A percentile compares a stretch with the other conserved stretches of the same genome.
phyloP scores from a whole-genome alignment of 2,113 vertebrate species.

The Oryzias celebensis region DNA sequence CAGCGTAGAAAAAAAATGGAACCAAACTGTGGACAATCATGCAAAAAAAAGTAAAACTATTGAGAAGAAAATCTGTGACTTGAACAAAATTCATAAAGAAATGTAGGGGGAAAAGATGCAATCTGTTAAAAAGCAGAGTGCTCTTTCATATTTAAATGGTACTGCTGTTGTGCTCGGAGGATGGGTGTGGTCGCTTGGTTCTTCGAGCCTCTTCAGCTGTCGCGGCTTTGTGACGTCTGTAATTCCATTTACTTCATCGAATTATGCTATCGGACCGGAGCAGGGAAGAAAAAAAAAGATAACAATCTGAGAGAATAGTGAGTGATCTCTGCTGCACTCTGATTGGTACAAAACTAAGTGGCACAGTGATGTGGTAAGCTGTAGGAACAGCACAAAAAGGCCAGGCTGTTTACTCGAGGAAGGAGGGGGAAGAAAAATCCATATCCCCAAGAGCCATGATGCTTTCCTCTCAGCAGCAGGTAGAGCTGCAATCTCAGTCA shows the following conservation, averaged over 20 bases:
- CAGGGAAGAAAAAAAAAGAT: constrained; percentile 41
- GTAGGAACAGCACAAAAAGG: constrained; percentile 58
- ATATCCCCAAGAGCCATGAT: constrained; percentile 63
- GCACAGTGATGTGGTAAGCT: constrained; percentile 30
- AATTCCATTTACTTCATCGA: constrained; percentile 51
- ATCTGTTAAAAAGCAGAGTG: constrained; percentile 64
- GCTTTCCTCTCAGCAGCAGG: constrained; percentile 74
- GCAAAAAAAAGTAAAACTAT: constrained; percentile 40
- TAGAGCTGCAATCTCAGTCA: constrained; percentile 81
- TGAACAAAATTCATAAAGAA: constrained; percentile 42
- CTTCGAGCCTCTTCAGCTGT: constrained; percentile 64
- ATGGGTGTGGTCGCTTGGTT: constrained; percentile 66
- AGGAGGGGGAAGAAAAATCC: constrained; percentile 24
- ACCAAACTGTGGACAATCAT: constrained; percentile 13
- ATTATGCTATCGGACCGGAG: constrained; percentile 42
- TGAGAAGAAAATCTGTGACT: constrained; percentile 29
- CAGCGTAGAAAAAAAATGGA: constrained; percentile 53
- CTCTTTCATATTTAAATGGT: constrained; percentile 72
- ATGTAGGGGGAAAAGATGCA: constrained; percentile 47
- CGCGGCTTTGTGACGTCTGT: constrained; percentile 62
- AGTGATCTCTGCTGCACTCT: constrained; percentile 18
- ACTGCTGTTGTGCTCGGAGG: constrained; percentile 47
- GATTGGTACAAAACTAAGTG: constrained; percentile 37
- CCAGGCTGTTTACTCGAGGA: constrained; percentile 58
- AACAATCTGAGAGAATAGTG: constrained; percentile 31